Evolutionary conservation across 23 tunicate genomes (phyloP), one percentile per base, ranked within the genome.

Genomic region (Botrylloides violaceus): DNA sequence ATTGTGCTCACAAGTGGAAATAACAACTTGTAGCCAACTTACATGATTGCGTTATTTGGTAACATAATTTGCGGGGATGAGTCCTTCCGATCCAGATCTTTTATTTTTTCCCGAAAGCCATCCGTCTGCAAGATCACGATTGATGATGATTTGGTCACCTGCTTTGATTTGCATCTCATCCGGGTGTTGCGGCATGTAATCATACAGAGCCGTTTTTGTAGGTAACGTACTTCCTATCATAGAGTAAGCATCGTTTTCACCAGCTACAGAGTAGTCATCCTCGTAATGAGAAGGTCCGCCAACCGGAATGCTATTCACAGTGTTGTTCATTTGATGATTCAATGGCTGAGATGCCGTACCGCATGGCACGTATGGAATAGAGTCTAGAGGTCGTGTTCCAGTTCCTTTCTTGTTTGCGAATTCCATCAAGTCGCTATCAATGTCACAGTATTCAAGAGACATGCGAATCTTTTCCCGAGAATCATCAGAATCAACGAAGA

Each of bases 401-500:
- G 83, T 88, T 3, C 76, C 38, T 34, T 88, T 88, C 28, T 55
- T 64, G 1, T 55, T 18, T 1, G 78, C 43, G 37, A 81, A 88
- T 6, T 88, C 96, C 32, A 63, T 66, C 32, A 88, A 65, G 62
- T 88, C 96, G 29, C 49, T 43, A 9, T 23, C 80, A 21, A 75
- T 59, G 49, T 84, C 82, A 58, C 96, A 88, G 0, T 72, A 58
- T 49, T 88, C 96, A 0, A 85, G 37, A 3, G 79, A 64, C 3
- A 59, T 38, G 32, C 96, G 80, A 9, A 88, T 72, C 23, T 36
- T 65, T 66, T 88, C 96, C 29, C 87, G 50, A 26, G 82, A 76
- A 62, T 88, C 82, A 47, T 88, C 96, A 56, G 80, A 32, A 30
- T 66, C 64, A 20, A 80, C 80, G 32, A 80, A 88, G 19, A 88